These are phyloP conservation scores for Sorex fumeus DNA, from an alignment of 2,113 vertebrate species.

Conservation along the genomic window DNA sequence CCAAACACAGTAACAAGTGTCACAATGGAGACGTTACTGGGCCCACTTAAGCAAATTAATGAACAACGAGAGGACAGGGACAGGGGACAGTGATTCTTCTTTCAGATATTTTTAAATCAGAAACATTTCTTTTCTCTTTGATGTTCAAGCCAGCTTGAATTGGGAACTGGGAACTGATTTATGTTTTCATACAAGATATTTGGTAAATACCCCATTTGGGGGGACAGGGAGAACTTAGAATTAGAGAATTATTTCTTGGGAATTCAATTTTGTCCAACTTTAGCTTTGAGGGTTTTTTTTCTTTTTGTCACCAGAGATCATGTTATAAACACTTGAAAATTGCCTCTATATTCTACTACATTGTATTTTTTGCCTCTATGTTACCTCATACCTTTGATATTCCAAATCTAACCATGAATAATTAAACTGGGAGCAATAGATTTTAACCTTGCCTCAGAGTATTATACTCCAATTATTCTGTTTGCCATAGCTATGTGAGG, in stretches of 20 bases:
- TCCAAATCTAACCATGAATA: constrained; percentile 13
- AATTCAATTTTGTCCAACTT: constrained; percentile 32
- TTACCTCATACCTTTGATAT: constrained; percentile 35
- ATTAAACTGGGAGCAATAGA: constrained; percentile 24
- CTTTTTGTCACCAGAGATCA: neutral
- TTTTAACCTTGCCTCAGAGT: constrained; percentile 40
- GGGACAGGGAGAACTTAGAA: neutral
- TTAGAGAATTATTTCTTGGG: neutral
- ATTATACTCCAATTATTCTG: constrained; percentile 16
- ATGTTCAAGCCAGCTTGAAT: neutral
- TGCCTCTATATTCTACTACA: neutral
- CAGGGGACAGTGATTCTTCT: too few species aligned
- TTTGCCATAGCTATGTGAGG: constrained; percentile 17
- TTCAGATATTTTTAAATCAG: neutral
- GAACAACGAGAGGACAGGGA: too few species aligned
- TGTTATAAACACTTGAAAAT: constrained; percentile 27
- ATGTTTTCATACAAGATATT: neutral
- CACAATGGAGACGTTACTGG: too few species aligned
- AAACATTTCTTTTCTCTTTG: neutral
- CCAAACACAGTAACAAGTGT: too few species aligned
- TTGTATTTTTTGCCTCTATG: neutral
- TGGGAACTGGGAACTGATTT: neutral
- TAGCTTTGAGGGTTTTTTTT: neutral
- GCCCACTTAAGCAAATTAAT: too few species aligned
- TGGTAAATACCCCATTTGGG: neutral